These are phyloP conservation scores for Sipunculus nudus DNA, from an alignment of 2,888 invertebrate genomes.

Conservation along the genomic window DNA sequence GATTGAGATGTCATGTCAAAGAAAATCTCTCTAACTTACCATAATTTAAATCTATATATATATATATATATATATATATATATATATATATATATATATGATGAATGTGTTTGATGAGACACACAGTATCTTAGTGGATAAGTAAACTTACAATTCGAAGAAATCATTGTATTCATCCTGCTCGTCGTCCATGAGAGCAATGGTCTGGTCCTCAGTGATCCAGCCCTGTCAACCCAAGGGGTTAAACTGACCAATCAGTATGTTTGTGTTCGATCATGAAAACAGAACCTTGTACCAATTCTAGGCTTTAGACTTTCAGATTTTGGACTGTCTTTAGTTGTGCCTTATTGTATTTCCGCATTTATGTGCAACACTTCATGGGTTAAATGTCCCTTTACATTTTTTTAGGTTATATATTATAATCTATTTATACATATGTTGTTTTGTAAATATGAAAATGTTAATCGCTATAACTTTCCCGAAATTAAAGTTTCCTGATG, in stretches of 20 bases:
- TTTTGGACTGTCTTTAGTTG: too few relatives aligned
- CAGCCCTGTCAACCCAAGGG: constrained; percentile 4
- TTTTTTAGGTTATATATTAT: too few relatives aligned
- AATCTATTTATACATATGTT: too few relatives aligned
- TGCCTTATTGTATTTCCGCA: too few relatives aligned
- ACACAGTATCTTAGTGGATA: too few relatives aligned
- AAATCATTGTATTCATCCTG: constrained; percentile 11
- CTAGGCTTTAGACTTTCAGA: too few relatives aligned
- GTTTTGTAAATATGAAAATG: neutral
- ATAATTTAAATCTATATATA: neutral
- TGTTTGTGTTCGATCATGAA: neutral
- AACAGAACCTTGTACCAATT: too few relatives aligned
- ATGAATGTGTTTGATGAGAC: too few relatives aligned
- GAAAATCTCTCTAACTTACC: too few relatives aligned
- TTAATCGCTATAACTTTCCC: neutral
- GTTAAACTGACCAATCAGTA: neutral
- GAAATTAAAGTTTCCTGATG: neutral
- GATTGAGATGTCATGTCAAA: too few relatives aligned
- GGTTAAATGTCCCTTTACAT: too few relatives aligned
- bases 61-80: neutral
- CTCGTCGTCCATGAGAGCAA: constrained; percentile 15
- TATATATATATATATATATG: neutral
- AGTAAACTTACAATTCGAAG: constrained; percentile 9
- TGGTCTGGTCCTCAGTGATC: constrained; percentile 16
- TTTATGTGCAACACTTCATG: too few relatives aligned